Conservation (phyloP, 23 tunicate species). For the Styela clava region DNA sequence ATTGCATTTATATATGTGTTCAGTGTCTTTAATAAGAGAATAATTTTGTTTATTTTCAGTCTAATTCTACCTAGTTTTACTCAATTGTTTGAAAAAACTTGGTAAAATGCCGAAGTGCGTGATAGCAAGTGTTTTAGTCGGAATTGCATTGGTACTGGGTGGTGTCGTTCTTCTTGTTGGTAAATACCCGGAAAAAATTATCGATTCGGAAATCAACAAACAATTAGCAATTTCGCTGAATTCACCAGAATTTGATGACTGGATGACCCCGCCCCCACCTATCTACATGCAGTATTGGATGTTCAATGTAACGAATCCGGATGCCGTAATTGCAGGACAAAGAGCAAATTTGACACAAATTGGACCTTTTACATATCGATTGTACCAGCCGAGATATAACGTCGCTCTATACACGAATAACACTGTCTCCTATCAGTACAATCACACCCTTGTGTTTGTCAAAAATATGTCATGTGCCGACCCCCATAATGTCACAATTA, state of each 20-base stretch:
- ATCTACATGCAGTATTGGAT: slow-evolving; percentile 95
- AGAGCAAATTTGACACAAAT: slow-evolving; percentile 63
- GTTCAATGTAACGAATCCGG: slow-evolving; percentile 78
- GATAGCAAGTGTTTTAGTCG: slow-evolving; percentile 4
- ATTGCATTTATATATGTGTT: too few species aligned
- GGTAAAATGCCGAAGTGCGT: slow-evolving; percentile 6
- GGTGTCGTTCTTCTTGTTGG: slow-evolving; percentile 9
- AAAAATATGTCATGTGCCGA: slow-evolving; percentile 17
- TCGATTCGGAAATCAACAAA: slow-evolving; percentile 5
- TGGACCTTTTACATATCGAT: slow-evolving; percentile 76
- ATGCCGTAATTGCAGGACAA: slow-evolving; percentile 41
- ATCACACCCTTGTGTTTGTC: slow-evolving; percentile 73
- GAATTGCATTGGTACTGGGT: background rate
- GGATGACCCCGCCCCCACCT: slow-evolving; percentile 90
- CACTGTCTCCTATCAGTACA: slow-evolving; percentile 77
- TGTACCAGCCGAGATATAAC: slow-evolving; percentile 46
- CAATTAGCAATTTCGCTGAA: slow-evolving; percentile 67
- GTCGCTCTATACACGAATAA: slow-evolving; percentile 69
- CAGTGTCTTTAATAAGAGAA: too few species aligned
- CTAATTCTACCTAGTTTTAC: too few species aligned
- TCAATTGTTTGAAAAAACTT: too few species aligned
- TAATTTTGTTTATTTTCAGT: too few species aligned
- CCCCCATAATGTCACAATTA: slow-evolving; percentile 3
- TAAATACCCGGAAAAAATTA: background rate
- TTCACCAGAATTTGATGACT: slow-evolving; percentile 64